These are phyloP conservation scores for Melanocharis versteri DNA, from an alignment of 2,113 vertebrate species.

Conservation along the genomic window DNA sequence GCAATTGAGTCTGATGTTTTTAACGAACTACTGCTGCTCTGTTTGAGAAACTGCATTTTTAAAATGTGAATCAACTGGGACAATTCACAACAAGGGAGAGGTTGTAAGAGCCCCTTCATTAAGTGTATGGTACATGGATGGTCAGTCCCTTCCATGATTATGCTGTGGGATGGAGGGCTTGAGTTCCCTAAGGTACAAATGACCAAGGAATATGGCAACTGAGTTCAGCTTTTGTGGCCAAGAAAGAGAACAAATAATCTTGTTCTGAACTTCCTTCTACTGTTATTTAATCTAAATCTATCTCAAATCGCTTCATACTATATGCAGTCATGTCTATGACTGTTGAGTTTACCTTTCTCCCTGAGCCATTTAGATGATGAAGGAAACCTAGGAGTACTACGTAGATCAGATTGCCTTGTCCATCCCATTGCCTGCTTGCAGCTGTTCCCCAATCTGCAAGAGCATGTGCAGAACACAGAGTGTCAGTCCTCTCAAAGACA, in stretches of 20 bases:
- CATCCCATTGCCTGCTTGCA: rapidly evolving
- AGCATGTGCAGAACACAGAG: rapidly evolving
- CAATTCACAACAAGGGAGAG: neutral
- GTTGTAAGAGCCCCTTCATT: neutral
- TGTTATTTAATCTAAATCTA: neutral
- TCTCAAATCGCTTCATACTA: neutral
- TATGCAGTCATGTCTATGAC: neutral
- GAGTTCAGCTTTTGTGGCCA: neutral
- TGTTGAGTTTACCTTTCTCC: neutral
- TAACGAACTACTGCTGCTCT: conserved; percentile 44
- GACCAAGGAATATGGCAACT: neutral
- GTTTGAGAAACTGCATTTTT: conserved; percentile 39
- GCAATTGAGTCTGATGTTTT: conserved; percentile 16
- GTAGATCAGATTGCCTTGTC: neutral
- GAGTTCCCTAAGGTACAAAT: neutral
- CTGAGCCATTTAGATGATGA: neutral
- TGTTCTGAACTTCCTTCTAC: neutral
- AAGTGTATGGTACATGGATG: neutral
- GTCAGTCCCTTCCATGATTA: neutral
- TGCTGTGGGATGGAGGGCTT: neutral
- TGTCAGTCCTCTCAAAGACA: neutral
- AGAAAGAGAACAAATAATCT: neutral
- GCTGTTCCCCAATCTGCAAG: neutral
- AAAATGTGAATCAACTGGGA: neutral
- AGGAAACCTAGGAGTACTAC: neutral